Evolutionary conservation across 1,140 invertebrate species (phyloP).

Genomic region (Metopolophium dirhodum): DNA sequence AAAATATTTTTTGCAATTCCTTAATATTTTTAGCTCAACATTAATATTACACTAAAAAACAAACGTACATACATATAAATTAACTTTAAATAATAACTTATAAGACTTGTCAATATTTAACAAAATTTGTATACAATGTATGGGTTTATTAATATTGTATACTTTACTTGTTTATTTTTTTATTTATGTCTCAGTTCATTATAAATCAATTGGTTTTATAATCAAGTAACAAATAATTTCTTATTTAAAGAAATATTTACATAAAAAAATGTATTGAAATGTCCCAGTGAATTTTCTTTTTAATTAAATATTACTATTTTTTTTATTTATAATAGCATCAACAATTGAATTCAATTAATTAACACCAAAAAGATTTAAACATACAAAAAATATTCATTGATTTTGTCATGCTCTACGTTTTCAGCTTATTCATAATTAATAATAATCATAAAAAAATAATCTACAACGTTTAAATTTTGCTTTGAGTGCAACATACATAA

Average conservation of each 20-base stretch:
- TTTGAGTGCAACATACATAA: constrained; percentile 35
- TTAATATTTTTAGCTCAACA: neutral
- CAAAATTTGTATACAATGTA: constrained; percentile 16
- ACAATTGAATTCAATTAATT: neutral
- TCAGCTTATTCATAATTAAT: constrained; percentile 3
- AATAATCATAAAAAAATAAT: constrained; percentile 29
- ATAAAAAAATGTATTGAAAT: constrained; percentile 2
- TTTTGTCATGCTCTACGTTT: constrained; percentile 47
- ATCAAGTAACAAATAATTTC: constrained; percentile 3
- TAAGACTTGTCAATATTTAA: neutral
- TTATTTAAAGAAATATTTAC: constrained; percentile 32
- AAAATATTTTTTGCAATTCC: neutral
- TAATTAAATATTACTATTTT: constrained; percentile 1
- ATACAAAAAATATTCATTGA: constrained; percentile 49
- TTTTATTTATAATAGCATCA: neutral
- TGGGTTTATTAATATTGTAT: constrained; percentile 16
- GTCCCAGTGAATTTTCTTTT: neutral
- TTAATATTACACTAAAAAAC: neutral
- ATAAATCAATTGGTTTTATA: constrained; percentile 20
- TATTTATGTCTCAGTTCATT: neutral
- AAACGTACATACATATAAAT: neutral
- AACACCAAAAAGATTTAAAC: constrained; percentile 18
- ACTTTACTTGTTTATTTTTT: constrained; percentile 35
- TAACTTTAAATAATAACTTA: neutral
- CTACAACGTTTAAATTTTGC: constrained; percentile 32